Evolutionary conservation across 2,797 vertebrate species (phyloP).

Genomic region (Peromyscus attwateri): DNA sequence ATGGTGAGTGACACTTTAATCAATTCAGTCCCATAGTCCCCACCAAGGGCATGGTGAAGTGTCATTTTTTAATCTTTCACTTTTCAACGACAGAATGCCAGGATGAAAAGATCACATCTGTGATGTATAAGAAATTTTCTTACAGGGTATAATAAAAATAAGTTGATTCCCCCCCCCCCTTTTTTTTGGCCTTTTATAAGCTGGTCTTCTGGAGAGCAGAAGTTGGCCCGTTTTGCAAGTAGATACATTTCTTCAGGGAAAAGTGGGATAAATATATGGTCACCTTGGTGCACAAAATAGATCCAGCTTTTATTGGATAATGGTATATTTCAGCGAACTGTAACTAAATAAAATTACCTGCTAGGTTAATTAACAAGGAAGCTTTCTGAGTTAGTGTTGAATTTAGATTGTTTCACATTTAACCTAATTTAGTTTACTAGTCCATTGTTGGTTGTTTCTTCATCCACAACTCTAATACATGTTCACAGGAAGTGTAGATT

Average conservation of each 20-base stretch:
- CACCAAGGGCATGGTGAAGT: conserved; percentile 85
- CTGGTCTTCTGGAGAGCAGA: conserved; percentile 31
- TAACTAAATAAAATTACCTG: conserved; percentile 70
- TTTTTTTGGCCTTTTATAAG: conserved; percentile 62
- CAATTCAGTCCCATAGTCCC: conserved; percentile 84
- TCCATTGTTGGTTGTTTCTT: conserved; percentile 48
- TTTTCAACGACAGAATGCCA: conserved; percentile 82
- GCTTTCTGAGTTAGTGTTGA: conserved; percentile 50
- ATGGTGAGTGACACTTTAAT: conserved; percentile 90
- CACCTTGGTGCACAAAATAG: background rate
- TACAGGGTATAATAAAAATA: conserved; percentile 27
- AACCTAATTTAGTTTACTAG: conserved; percentile 46
- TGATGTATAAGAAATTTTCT: conserved; percentile 67
- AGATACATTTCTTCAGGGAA: conserved; percentile 41
- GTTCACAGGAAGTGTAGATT: conserved; percentile 34
- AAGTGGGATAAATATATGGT: conserved; percentile 52
- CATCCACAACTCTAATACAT: background rate
- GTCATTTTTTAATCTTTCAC: conserved; percentile 86
- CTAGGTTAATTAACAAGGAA: conserved; percentile 70
- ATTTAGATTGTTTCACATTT: conserved; percentile 59
- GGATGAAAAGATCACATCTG: conserved; percentile 70
- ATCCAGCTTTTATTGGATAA: conserved; percentile 51
- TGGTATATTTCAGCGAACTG: conserved; percentile 57
- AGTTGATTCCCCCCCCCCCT: background rate
- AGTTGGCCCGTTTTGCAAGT: conserved; percentile 36